Evolutionary conservation across 2,888 invertebrate species (phyloP).

Genomic region (Clunio marinus): DNA sequence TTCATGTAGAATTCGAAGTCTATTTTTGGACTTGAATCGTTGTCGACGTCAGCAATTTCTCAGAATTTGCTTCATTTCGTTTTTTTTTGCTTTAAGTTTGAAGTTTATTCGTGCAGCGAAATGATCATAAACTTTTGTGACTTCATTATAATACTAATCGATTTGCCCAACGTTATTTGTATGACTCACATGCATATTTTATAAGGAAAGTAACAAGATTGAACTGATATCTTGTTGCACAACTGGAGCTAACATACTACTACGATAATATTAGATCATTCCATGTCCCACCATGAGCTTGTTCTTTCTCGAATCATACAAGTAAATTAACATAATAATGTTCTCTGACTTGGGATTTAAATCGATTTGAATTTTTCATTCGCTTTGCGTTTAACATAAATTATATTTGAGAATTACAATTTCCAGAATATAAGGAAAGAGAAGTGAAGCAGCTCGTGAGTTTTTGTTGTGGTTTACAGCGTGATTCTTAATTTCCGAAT

Average conservation of each 20-base stretch:
- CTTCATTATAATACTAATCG: constrained; percentile 30
- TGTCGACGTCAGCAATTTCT: constrained; percentile 17
- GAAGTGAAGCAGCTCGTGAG: neutral
- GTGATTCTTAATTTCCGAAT: constrained; percentile 3
- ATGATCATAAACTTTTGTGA: constrained; percentile 32
- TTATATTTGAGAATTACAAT: neutral
- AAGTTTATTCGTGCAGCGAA: constrained; percentile 21
- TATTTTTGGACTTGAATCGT: neutral
- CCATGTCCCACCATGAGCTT: constrained; percentile 25
- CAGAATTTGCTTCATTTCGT: constrained; percentile 24
- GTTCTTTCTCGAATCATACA: neutral
- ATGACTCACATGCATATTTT: too few relatives aligned
- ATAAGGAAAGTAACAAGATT: too few relatives aligned
- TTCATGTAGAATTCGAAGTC: neutral
- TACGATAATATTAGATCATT: constrained; percentile 1
- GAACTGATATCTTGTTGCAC: neutral
- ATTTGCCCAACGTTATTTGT: neutral
- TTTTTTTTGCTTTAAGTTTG: neutral
- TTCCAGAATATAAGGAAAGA: neutral
- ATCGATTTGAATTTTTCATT: neutral
- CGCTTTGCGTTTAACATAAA: neutral
- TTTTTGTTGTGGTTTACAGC: neutral
- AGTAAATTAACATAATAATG: constrained; percentile 35
- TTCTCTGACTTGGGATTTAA: neutral
- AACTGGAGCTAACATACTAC: neutral